phyloP scores from a whole-genome alignment of 2,797 vertebrate genomes.

The Pyrocephalus nanus region DNA sequence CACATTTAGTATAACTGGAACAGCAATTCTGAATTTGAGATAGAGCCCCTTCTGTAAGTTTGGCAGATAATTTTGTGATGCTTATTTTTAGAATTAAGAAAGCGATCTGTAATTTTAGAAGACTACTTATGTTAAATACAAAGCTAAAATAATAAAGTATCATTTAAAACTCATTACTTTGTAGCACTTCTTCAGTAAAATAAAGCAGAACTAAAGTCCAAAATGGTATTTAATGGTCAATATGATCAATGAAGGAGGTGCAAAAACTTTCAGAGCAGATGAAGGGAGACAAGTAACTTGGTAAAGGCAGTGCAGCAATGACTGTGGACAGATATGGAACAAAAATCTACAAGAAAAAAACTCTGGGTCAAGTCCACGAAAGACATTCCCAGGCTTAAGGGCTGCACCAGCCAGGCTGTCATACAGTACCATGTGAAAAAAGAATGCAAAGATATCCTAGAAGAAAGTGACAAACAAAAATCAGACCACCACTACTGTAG shows the following conservation, averaged over 20 bases:
- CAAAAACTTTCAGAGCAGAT: neutral
- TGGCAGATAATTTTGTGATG: neutral
- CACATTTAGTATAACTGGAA: neutral
- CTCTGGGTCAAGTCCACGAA: neutral
- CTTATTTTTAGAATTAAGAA: neutral
- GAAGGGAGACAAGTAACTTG: neutral
- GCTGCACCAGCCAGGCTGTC: neutral
- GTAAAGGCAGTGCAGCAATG: neutral
- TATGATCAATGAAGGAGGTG: neutral
- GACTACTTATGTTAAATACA: neutral
- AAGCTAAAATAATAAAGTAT: neutral
- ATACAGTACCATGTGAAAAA: neutral
- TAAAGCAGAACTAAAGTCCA: neutral
- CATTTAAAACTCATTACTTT: neutral
- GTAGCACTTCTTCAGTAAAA: constrained; percentile 5
- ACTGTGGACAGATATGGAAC: neutral
- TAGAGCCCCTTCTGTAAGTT: neutral
- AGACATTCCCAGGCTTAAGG: neutral
- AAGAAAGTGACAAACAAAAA: neutral
- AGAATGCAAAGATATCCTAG: neutral
- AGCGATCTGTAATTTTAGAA: neutral
- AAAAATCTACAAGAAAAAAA: neutral
- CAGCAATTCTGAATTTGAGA: constrained; percentile 1
- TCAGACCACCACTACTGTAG: neutral
- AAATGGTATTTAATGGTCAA: neutral